Evolutionary conservation across 1,140 invertebrate species (phyloP).

Genomic region (Euborellia annulipes): DNA sequence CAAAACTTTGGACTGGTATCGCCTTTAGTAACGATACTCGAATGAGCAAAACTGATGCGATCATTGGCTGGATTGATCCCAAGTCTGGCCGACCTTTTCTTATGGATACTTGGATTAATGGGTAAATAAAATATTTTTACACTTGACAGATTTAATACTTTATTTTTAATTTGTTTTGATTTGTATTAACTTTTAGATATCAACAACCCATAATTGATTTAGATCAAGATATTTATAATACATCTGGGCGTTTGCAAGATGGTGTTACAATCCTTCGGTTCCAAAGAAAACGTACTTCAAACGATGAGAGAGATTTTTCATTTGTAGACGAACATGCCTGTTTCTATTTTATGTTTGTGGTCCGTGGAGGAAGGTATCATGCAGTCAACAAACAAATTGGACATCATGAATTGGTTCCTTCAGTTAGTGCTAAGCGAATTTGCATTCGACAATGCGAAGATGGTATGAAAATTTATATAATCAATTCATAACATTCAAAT

Average conservation of each 20-base stretch:
- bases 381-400: conserved; percentile 69
- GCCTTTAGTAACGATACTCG: conserved; percentile 74
- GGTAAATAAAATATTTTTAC: conserved; percentile 47
- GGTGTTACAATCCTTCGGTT: conserved; percentile 68
- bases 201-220: conserved; percentile 48
- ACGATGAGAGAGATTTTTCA: conserved; percentile 63
- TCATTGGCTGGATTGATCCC: conserved; percentile 73
- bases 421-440: conserved; percentile 59
- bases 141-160: neutral
- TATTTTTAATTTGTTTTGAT: neutral
- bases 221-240: conserved; percentile 58
- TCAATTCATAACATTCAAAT: too few species aligned
- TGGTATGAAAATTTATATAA: conserved; percentile 27
- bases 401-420: conserved; percentile 61
- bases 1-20: conserved; percentile 82
- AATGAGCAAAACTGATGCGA: conserved; percentile 74
- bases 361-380: conserved; percentile 68
- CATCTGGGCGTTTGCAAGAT: conserved; percentile 49
- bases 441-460: conserved; percentile 68
- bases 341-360: conserved; percentile 75
- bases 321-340: conserved; percentile 64
- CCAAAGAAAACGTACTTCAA: conserved; percentile 56
- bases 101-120: conserved; percentile 75
- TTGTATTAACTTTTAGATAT: conserved; percentile 17
- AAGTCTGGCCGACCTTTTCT: conserved; percentile 57